Base-by-base conservation (phyloP, 2,797 vertebrate species). In the Lepidocolaptes lacrymiger region DNA sequence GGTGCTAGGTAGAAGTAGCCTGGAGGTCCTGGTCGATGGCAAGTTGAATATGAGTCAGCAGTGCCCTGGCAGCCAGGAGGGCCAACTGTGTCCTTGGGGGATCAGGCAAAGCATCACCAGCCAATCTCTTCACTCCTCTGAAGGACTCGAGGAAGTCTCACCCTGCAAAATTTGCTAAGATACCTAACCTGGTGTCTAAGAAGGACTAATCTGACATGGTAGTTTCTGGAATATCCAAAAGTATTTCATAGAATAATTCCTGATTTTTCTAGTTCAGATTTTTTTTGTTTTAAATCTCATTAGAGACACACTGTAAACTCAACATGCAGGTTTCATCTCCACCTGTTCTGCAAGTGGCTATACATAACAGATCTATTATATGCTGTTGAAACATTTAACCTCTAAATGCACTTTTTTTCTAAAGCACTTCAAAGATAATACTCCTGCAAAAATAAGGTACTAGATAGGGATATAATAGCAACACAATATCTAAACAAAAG, bases 21-120 rank as follows among this genome's bases (percentile, higher is more conserved):
- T 49, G 48, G 48, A 7, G 48, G 7, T 34, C 2, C 22, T 56
- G 21, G 14, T 23, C 1, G 0, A 3, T 49, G 41, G 5, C 6
- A 49, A 49, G 14, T 15, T 49, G 48, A 27, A 49, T 24, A 48
- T 48, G 46, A 48, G 23, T 49, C 24, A 27, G 48, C 48, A 49
- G 48, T 27, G 48, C 48, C 48, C 48, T 26, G 48, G 48, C 24
- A 49, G 48, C 48, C 48, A 49, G 48, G 26, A 49, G 48, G 8
- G 48, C 14, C 48, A 26, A 15, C 26, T 7, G 4, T 49, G 48
- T 27, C 24, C 24, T 49, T 26, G 48, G 26, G 26, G 48, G 24
- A 49, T 27, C 48, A 49, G 48, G 48, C 36, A 58, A 58, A 36
- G 23, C 56, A 36, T 36, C 34, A 16, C 15, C 34, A 58, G 15